These are phyloP conservation scores for Motacilla alba DNA, from an alignment of 2,113 vertebrate genomes.

Conservation along the genomic window DNA sequence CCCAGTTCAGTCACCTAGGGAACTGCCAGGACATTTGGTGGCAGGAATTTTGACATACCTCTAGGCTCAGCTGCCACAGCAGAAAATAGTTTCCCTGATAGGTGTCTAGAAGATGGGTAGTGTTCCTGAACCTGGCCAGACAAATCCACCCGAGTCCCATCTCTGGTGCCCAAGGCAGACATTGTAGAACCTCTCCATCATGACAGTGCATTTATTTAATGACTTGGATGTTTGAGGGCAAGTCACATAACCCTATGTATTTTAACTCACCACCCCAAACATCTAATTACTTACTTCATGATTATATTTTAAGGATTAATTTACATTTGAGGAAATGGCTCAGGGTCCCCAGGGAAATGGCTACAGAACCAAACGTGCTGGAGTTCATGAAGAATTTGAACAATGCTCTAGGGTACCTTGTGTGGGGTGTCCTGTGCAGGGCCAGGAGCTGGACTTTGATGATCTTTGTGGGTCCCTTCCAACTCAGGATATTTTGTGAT, in stretches of 20 bases:
- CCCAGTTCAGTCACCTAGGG: background rate
- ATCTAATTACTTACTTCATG: background rate
- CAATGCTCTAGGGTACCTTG: rapidly evolving
- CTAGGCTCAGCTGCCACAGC: background rate
- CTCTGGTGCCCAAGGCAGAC: background rate
- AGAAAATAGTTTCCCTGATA: background rate
- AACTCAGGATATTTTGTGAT: background rate
- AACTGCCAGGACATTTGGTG: background rate
- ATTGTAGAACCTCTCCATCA: background rate
- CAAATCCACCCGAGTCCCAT: background rate
- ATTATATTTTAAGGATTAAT: conserved; percentile 2
- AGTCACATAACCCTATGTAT: background rate
- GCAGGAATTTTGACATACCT: background rate
- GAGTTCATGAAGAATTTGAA: background rate
- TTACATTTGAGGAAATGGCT: conserved; percentile 8
- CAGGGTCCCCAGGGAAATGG: background rate
- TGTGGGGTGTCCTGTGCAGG: background rate
- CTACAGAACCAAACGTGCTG: background rate
- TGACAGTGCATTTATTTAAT: background rate
- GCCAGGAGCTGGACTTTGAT: background rate
- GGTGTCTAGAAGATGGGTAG: background rate
- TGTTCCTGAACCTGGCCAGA: background rate
- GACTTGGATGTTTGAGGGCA: background rate
- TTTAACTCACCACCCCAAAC: background rate
- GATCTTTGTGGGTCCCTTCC: background rate